Evolutionary conservation across 2,113 vertebrate genomes (phyloP).

Genomic region (Pterophyllum scalare): DNA sequence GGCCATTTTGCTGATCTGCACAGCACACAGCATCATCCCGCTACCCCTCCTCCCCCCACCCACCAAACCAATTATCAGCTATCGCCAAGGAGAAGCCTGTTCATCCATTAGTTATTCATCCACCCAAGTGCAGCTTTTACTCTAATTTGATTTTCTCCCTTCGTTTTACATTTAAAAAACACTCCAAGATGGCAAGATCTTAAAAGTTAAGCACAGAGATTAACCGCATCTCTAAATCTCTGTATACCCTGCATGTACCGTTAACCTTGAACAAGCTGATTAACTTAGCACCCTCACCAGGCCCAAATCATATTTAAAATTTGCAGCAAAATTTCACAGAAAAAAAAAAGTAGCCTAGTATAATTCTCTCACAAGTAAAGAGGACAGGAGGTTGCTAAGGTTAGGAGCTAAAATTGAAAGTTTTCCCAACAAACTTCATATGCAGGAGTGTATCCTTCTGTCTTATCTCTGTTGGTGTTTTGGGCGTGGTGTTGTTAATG

Average conservation of each 20-base stretch:
- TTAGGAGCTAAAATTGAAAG: not conserved
- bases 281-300: slow-evolving; percentile 40
- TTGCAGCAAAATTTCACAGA: slow-evolving; percentile 43
- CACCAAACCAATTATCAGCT: slow-evolving; percentile 70
- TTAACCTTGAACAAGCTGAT: slow-evolving; percentile 74
- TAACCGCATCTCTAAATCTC: slow-evolving; percentile 66
- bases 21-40: slow-evolving; percentile 41
- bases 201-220: slow-evolving; percentile 66
- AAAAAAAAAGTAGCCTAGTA: slow-evolving; percentile 29
- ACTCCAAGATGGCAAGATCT: slow-evolving; percentile 51
- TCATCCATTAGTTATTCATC: slow-evolving; percentile 69
- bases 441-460: too few species aligned
- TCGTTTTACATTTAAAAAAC: slow-evolving; percentile 64
- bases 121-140: slow-evolving; percentile 58
- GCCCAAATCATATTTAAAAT: slow-evolving; percentile 51
- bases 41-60: not conserved
- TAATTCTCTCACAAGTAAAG: slow-evolving; percentile 25
- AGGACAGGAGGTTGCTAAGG: not conserved
- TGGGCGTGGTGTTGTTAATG: not conserved
- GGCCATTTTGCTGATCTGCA: slow-evolving; percentile 60
- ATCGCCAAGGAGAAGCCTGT: slow-evolving; percentile 57
- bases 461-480: not conserved
- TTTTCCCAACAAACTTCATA: not conserved
- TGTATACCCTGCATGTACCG: slow-evolving; percentile 52
- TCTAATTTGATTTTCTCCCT: slow-evolving; percentile 65